These are phyloP conservation scores for Rotaria sp. DNA, from an alignment of 2,888 invertebrate genomes.

Conservation along the genomic window DNA sequence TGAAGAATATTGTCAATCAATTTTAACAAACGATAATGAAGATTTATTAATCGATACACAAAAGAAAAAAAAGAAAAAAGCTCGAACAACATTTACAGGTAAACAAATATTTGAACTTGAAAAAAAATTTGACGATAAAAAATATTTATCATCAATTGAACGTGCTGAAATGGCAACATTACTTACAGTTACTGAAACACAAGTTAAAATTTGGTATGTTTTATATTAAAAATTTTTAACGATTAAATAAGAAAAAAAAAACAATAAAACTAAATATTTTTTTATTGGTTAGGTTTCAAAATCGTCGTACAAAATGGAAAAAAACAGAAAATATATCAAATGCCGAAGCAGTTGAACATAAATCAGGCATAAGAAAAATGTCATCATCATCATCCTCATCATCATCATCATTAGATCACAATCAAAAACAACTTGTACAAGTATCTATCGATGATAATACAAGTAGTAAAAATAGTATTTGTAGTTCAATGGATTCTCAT, in stretches of 20 bases:
- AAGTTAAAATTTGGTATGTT: constrained; percentile 61
- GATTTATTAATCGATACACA: background rate
- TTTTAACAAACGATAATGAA: background rate
- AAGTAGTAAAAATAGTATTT: background rate
- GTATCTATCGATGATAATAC: background rate
- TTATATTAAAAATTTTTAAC: constrained; percentile 43
- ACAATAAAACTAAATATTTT: constrained; percentile 62
- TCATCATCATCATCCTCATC: background rate
- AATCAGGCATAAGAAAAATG: background rate
- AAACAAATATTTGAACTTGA: constrained; percentile 91
- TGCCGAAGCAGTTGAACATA: constrained; percentile 63
- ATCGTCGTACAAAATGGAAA: constrained; percentile 75
- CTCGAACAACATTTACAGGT: constrained; percentile 86
- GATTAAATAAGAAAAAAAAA: too few species aligned
- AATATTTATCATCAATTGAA: constrained; percentile 87
- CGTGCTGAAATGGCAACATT: constrained; percentile 86
- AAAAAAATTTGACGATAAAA: constrained; percentile 87
- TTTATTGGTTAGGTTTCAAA: constrained; percentile 87
- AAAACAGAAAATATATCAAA: constrained; percentile 84
- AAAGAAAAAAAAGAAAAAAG: constrained; percentile 63
- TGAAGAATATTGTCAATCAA: background rate
- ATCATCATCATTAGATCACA: background rate
- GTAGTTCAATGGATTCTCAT: background rate
- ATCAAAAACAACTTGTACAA: background rate
- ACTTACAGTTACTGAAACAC: constrained; percentile 87